Percentiles rank a stretch among this genome's conserved stretches.
phyloP scores from a whole-genome alignment of 2,113 vertebrate species.

The Syngnathus typhle region DNA sequence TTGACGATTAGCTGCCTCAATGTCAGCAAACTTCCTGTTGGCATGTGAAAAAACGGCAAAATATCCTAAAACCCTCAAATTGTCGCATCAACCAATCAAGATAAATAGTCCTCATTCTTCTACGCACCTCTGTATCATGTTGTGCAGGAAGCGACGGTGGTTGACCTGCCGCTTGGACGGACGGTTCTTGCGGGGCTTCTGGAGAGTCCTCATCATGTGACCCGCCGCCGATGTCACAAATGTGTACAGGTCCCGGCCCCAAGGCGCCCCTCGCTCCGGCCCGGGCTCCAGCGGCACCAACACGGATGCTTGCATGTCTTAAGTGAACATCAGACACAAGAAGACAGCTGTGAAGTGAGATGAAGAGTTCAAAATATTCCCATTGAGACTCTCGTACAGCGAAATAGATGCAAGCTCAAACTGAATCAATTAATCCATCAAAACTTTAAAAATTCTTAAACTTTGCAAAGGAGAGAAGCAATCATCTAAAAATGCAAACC shows the following conservation, averaged over 20 bases:
- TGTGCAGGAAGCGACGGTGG: constrained; percentile 79
- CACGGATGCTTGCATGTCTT: constrained; percentile 58
- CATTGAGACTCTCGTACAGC: no score
- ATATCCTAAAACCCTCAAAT: background rate
- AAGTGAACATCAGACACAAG: background rate
- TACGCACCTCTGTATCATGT: constrained; percentile 77
- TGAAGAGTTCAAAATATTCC: no score
- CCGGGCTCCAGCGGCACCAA: constrained; percentile 65
- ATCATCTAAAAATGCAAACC: background rate
- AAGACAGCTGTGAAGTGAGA: background rate
- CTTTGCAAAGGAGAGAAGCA: background rate
- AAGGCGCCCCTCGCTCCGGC: constrained; percentile 59
- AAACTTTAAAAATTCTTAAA: background rate
- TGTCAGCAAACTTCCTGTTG: constrained; percentile 75
- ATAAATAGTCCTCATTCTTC: background rate
- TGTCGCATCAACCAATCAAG: no score
- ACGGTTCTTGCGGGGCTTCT: constrained; percentile 72
- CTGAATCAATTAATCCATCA: background rate
- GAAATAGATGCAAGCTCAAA: no score
- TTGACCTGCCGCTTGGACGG: constrained; percentile 78
- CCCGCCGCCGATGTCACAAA: constrained; percentile 79
- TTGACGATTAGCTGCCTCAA: constrained; percentile 74
- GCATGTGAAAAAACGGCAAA: background rate
- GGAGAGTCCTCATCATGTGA: constrained; percentile 79
- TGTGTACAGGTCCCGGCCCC: constrained; percentile 75